Conservation (phyloP, 2,797 vertebrate genomes). For the Clarias pachynema region DNA sequence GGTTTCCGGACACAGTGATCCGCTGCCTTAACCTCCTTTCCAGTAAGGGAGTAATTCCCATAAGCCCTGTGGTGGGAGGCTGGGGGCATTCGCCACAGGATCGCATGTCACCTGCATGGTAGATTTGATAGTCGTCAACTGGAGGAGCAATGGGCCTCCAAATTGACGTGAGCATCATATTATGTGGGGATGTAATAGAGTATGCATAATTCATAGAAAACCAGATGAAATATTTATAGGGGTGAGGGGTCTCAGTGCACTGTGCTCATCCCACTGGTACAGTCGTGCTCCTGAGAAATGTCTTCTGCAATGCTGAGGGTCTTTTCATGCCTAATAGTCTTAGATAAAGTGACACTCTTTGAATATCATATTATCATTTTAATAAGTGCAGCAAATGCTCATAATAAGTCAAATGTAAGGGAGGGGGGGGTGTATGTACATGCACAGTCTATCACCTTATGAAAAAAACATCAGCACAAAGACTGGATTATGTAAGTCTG, state of each 20-base stretch:
- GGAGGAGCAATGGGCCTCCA: slow-evolving; percentile 54
- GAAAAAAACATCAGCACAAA: background rate
- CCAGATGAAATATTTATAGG: slow-evolving; percentile 70
- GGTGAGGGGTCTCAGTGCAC: slow-evolving; percentile 56
- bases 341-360: slow-evolving; percentile 21
- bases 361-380: slow-evolving; percentile 4
- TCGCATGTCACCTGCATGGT: slow-evolving; percentile 59
- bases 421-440: background rate
- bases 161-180: slow-evolving; percentile 57
- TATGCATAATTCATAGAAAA: slow-evolving; percentile 63
- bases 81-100: slow-evolving; percentile 52
- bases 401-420: background rate
- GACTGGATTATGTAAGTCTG: background rate
- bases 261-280: slow-evolving; percentile 46
- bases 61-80: slow-evolving; percentile 52
- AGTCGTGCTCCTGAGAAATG: slow-evolving; percentile 44
- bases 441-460: background rate
- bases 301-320: slow-evolving; percentile 30
- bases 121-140: slow-evolving; percentile 52
- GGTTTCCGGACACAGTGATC: slow-evolving; percentile 60
- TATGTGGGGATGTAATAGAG: slow-evolving; percentile 58
- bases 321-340: slow-evolving; percentile 8
- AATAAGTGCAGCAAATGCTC: background rate
- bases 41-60: slow-evolving; percentile 67
- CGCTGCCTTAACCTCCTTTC: slow-evolving; percentile 53